These are phyloP conservation scores for Timema podura DNA, from an alignment of 2,888 invertebrate species.

Conservation along the genomic window DNA sequence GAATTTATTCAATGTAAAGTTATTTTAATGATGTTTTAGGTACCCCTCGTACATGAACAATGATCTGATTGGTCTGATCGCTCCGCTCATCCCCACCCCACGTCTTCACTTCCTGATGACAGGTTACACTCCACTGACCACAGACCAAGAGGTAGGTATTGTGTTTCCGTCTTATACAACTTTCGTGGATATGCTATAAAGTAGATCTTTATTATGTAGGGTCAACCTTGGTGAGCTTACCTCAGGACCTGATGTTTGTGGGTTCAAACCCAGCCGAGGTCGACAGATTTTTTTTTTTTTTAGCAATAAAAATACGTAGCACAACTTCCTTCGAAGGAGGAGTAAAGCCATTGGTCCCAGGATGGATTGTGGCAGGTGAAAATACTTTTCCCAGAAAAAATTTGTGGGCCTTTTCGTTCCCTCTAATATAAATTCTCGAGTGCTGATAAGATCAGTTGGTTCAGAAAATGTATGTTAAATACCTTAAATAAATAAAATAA, in stretches of 20 bases:
- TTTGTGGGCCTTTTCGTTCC: not conserved
- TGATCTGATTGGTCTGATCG: conserved; percentile 90
- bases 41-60: conserved; percentile 99
- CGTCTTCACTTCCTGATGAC: conserved; percentile 99
- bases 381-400: not conserved
- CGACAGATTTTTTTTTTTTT: not conserved
- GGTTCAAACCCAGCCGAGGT: too few relatives aligned
- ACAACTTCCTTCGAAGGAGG: too few relatives aligned
- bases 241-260: too few relatives aligned
- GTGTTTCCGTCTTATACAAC: too few relatives aligned
- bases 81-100: conserved; percentile 94
- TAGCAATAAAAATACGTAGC: not conserved
- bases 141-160: conserved; percentile 72
- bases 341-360: too few relatives aligned
- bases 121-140: conserved; percentile 91
- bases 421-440: not conserved
- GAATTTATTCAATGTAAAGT: too few relatives aligned
- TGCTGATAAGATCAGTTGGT: too few relatives aligned
- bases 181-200: too few relatives aligned
- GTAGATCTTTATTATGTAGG: too few relatives aligned
- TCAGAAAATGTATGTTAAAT: too few relatives aligned
- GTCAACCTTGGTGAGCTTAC: not conserved
- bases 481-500: too few relatives aligned
- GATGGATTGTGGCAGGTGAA: not conserved
- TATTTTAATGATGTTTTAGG: conserved; percentile 45